Evolutionary conservation across 1,140 invertebrate genomes (phyloP), one percentile per base, ranked within the genome.

Genomic region (Euwallacea similis): DNA sequence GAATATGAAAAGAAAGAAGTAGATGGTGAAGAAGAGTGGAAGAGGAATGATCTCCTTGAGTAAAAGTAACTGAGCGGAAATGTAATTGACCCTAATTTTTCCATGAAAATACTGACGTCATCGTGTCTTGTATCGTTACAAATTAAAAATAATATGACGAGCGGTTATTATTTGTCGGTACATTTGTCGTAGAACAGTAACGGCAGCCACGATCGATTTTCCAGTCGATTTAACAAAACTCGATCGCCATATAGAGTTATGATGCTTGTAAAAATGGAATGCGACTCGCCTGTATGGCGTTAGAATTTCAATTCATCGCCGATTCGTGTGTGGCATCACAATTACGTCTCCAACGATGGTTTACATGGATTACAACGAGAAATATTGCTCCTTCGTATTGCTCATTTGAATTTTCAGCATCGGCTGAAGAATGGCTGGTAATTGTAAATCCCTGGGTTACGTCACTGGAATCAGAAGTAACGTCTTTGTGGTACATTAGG

Each of bases 181-280:
- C 21, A 33, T 33, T 33, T 33, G 21, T 33, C 4, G 21, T 50
- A 0, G 46, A 50, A 50, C 46, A 50, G 46, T 50, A 50, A 50
- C 46, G 13, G 13, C 9, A 50, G 46, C 9, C 9, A 13, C 46
- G 46, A 50, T 58, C 55, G 21, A 58, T 58, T 33, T 58, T 58
- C 13, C 55, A 58, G 55, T 33, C 55, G 7, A 58, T 58, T 58
- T 15, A 16, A 41, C 15, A 13, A 58, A 58, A 61, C 2, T 21
- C 59, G 7, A 43, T 11, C 21, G 59, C 59, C 59, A 13, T 61
- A 47, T 46, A 46, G 11, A 63, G 61, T 63, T 63, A 63, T 63
- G 61, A 63, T 13, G 11, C 43, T 63, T 63, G 61, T 50, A 63
- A 63, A 63, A 63, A 63, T 63, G 61, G 61, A 63, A 63, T 63